phyloP scores from a whole-genome alignment of 2,797 vertebrate genomes.

The Apogon talboti region DNA sequence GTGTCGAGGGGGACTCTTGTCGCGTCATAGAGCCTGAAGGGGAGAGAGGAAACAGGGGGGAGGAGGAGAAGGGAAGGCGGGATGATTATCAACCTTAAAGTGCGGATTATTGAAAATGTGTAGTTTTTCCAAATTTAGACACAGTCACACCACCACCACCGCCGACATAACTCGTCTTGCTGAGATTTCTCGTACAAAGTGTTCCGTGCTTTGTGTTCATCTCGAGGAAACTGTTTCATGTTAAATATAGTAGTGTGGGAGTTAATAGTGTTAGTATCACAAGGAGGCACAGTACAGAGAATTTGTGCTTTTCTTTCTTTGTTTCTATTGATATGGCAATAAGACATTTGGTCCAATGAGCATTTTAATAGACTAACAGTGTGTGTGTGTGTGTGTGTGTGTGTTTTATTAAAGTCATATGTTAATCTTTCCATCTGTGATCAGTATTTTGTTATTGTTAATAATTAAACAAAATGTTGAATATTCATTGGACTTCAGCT shows the following conservation, averaged over 20 bases:
- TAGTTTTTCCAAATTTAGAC: conserved; percentile 31
- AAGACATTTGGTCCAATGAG: not conserved
- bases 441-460: too few species aligned
- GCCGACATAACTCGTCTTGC: conserved; percentile 19
- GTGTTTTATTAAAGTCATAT: too few species aligned
- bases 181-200: conserved; percentile 5
- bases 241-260: conserved; percentile 31
- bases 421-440: too few species aligned
- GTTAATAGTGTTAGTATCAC: not conserved
- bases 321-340: not conserved
- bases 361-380: too few species aligned
- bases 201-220: conserved; percentile 7
- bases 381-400: too few species aligned
- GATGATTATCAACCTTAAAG: conserved; percentile 56
- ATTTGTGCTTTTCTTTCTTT: not conserved
- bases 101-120: conserved; percentile 13
- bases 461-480: not conserved
- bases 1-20: conserved; percentile 79
- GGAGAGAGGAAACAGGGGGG: conserved; percentile 52
- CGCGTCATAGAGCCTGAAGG: conserved; percentile 83
- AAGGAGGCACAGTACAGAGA: conserved; percentile 19
- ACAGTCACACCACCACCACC: conserved; percentile 43
- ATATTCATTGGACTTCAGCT: not conserved
- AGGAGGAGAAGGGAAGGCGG: conserved; percentile 29
- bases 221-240: conserved; percentile 1